These are phyloP conservation scores for Asbolus verrucosus DNA, from an alignment of 1,140 invertebrate species.

Conservation along the genomic window DNA sequence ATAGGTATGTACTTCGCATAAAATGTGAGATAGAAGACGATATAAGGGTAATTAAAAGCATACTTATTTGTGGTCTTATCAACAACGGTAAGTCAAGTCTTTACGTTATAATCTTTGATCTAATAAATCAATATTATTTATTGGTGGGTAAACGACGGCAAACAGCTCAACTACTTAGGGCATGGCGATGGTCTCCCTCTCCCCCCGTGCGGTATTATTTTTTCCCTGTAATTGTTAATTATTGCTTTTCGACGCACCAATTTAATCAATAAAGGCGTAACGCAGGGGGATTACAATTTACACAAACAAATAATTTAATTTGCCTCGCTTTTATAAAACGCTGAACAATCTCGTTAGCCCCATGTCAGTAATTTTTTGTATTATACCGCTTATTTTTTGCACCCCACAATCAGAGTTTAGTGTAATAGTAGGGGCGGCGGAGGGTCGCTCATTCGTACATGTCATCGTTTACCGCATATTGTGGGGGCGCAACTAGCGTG, in stretches of 20 bases:
- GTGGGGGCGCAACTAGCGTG: constrained; percentile 41
- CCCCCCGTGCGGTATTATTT: no score
- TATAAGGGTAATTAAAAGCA: no score
- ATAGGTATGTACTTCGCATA: no score
- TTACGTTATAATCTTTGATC: no score
- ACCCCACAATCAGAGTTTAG: constrained; percentile 19
- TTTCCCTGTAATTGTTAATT: not conserved
- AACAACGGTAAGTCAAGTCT: no score
- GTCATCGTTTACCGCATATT: constrained; percentile 38
- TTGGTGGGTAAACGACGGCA: no score
- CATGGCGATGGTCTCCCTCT: no score
- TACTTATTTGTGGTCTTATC: no score
- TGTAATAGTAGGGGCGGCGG: not conserved
- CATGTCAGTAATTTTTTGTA: constrained; percentile 5
- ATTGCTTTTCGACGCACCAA: not conserved
- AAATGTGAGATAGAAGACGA: no score
- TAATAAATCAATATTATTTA: no score
- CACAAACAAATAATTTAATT: constrained; percentile 21
- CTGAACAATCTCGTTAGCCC: constrained; percentile 28
- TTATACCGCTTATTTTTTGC: constrained; percentile 15
- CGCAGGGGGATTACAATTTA: no score
- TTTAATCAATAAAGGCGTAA: not conserved
- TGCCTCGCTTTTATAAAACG: constrained; percentile 18
- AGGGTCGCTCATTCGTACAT: constrained; percentile 29
- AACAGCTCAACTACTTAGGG: no score